Base-by-base conservation (phyloP, 2,113 vertebrate species). In the Archilochus colubris region DNA sequence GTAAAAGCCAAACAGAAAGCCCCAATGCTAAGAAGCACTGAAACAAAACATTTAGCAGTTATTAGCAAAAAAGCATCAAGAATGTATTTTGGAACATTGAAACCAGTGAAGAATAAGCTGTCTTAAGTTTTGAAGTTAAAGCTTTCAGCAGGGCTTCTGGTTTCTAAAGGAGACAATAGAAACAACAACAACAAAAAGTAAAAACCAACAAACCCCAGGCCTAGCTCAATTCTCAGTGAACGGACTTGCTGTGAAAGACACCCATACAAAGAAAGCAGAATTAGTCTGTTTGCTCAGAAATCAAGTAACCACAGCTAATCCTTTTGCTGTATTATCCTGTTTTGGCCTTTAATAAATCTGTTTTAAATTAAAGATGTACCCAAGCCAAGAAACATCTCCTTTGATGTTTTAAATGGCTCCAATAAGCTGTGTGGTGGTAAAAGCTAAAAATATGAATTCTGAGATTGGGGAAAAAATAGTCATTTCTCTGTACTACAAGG, bases 301-400 rank as follows among this genome's bases (percentile, higher is more conserved):
- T 92, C 80, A 95, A 95, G 87, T 83, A 96, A 94, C 79, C 84
- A 86, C 84, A 61, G 89, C 87, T 95, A 97, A 97, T 97, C 92
- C 79, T 91, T 95, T 72, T 83, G 74, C 93, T 91, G 91, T 58
- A 75, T 94, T 96, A 89, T 55, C 78, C 87, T 77, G 36, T 51
- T 86, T 93, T 5, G 51, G 76, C 70, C 93, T 95, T 96, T 94
- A 91, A 91, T 94, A 95, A 97, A 96, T 95, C 89, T 91, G 40
- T 57, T 87, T 94, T 80, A 95, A 94, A 92, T 97, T 95, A 93
- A 91, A 96, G 88, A 92, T 55, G 86, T 44, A 68, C 27, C 67
- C 91, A 94, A 82, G 89, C 91, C 89, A 91, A 79, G 57, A 94
- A 96, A 79, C 46, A 94, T 25, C 69, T 77, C 59, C 82, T 95